phyloP scores from a whole-genome alignment of 30 jellyfish, hydroid and myxozoan species.

The Turritopsis rubra region DNA sequence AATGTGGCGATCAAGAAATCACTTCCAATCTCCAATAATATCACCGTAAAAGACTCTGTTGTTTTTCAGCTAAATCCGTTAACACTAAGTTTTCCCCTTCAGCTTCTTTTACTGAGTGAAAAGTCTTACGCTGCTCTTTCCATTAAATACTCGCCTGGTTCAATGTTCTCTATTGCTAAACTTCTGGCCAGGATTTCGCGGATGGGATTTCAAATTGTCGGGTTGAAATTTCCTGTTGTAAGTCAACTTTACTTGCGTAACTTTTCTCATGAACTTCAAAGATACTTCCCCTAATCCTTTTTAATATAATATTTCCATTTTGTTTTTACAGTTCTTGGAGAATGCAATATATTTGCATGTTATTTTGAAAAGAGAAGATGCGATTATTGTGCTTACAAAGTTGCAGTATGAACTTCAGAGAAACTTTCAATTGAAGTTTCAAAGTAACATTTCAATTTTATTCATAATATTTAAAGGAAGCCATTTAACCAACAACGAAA shows the following conservation, averaged over 20 bases:
- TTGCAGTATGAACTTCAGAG: conserved; percentile 19
- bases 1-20: neutral
- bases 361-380: conserved; percentile 17
- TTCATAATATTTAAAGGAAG: neutral
- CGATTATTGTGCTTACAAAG: conserved; percentile 6
- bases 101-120: conserved; percentile 1
- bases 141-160: neutral
- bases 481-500: too few relatives aligned
- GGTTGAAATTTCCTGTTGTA: conserved; percentile 26
- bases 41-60: neutral
- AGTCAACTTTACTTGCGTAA: neutral
- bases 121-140: conserved; percentile 21
- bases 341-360: neutral
- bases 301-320: neutral
- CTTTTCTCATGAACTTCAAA: neutral
- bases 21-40: neutral
- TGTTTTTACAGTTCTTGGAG: neutral
- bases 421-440: neutral
- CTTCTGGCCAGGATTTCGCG: conserved; percentile 4
- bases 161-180: neutral
- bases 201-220: conserved; percentile 27
- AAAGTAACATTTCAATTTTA: neutral
- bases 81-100: neutral
- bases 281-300: neutral
- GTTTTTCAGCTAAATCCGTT: conserved; percentile 6